phyloP scores from a whole-genome alignment of 2,797 vertebrate species.

The Carcharodon carcharias region DNA sequence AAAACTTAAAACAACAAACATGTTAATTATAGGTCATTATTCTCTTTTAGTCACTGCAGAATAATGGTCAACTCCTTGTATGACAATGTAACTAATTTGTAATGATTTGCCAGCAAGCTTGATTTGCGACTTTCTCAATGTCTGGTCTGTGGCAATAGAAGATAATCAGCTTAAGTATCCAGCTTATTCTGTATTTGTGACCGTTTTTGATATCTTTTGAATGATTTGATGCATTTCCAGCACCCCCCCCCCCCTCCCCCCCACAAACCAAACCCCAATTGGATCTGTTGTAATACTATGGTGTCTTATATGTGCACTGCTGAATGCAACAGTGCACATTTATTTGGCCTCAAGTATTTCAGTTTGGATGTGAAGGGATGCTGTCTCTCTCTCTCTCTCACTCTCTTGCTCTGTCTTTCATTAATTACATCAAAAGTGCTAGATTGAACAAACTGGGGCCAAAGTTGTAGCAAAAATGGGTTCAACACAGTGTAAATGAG shows the following conservation, averaged over 20 bases:
- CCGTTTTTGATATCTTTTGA: background rate
- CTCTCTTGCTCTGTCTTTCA: background rate
- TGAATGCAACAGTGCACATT: background rate
- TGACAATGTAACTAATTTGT: background rate
- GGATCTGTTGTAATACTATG: background rate
- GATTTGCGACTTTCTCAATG: too few species aligned
- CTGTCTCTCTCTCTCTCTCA: background rate
- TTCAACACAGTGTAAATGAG: background rate
- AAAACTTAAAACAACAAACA: background rate
- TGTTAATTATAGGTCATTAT: conserved; percentile 7
- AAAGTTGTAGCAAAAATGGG: background rate
- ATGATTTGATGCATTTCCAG: background rate
- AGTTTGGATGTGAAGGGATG: background rate
- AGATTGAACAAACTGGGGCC: background rate
- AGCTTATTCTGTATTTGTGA: background rate
- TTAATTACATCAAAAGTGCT: background rate
- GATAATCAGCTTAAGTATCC: background rate
- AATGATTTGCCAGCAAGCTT: background rate
- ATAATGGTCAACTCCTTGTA: background rate
- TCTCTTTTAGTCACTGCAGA: background rate
- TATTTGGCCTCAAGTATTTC: background rate
- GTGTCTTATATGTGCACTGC: background rate
- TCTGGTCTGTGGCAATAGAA: background rate
- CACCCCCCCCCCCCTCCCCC: background rate
- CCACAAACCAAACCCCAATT: background rate